These are phyloP conservation scores for Strix aluco DNA, from an alignment of 2,113 vertebrate genomes.

Conservation along the genomic window DNA sequence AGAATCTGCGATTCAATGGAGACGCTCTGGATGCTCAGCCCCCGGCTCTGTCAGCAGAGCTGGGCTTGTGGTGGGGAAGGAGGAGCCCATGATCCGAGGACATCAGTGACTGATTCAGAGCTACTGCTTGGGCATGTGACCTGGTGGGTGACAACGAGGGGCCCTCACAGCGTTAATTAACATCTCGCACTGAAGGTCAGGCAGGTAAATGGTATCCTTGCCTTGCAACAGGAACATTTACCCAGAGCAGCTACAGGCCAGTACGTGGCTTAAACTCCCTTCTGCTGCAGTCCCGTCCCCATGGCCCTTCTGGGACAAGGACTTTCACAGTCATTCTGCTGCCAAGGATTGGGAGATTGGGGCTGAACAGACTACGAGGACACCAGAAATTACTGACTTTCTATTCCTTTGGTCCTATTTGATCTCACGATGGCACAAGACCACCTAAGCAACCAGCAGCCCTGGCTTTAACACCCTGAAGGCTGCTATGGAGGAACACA, in stretches of 20 bases:
- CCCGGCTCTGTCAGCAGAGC: neutral
- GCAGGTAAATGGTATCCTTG: neutral
- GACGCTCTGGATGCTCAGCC: neutral
- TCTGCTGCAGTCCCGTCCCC: too few relatives aligned
- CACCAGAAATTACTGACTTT: neutral
- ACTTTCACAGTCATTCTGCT: too few relatives aligned
- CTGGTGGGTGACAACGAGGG: neutral
- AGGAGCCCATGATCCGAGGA: neutral
- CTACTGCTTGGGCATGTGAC: neutral
- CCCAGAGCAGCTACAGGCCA: too few relatives aligned
- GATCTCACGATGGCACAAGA: neutral
- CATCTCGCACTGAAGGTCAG: neutral
- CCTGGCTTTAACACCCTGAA: neutral
- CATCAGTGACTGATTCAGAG: neutral
- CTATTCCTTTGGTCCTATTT: neutral
- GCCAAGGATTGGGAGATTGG: too few relatives aligned
- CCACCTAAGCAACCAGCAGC: neutral
- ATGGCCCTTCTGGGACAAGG: too few relatives aligned
- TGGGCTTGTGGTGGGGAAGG: neutral
- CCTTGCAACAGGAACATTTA: too few relatives aligned
- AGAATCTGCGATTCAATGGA: constrained; percentile 32
- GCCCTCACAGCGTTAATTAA: neutral
- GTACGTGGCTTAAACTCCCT: too few relatives aligned
- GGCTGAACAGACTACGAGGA: neutral
- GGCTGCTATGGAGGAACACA: neutral